Percentiles rank a stretch among this genome's conserved stretches.
Conservation (phyloP, 2,113 vertebrate genomes). For the Hirundichthys speculiger region DNA sequence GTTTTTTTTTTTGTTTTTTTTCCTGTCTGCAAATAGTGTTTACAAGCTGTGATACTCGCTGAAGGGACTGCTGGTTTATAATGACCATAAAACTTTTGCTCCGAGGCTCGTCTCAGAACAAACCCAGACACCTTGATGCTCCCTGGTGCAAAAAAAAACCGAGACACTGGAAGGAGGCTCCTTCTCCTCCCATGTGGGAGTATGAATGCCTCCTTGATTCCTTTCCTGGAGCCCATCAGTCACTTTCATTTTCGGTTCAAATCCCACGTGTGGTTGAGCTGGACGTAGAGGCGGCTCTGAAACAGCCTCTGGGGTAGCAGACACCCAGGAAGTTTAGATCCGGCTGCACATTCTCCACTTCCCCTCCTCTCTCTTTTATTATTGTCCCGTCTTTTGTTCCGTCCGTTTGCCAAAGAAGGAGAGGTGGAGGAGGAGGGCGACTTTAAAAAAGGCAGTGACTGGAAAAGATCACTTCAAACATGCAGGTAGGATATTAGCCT, state of each 20-base stretch:
- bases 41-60: too few species aligned
- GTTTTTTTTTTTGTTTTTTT: too few species aligned
- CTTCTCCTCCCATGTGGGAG: too few species aligned
- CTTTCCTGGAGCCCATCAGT: constrained; percentile 21
- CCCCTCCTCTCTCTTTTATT: constrained; percentile 23
- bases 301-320: constrained; percentile 37
- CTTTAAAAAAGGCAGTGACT: constrained; percentile 14
- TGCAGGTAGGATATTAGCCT: constrained; percentile 24
- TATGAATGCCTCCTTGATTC: too few species aligned
- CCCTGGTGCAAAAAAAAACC: too few species aligned
- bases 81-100: too few species aligned
- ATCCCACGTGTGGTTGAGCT: constrained; percentile 20
- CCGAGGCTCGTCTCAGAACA: too few species aligned
- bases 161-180: too few species aligned
- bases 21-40: too few species aligned
- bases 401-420: constrained; percentile 34
- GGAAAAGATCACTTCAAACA: constrained; percentile 46
- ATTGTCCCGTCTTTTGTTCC: constrained; percentile 48
- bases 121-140: too few species aligned
- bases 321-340: constrained; percentile 44
- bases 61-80: too few species aligned
- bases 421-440: constrained; percentile 1
- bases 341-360: constrained; percentile 37
- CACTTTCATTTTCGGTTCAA: constrained; percentile 41
- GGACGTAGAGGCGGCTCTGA: constrained; percentile 21